These are phyloP conservation scores for Hydrophis major DNA, from an alignment of 2,797 vertebrate species.

Conservation along the genomic window DNA sequence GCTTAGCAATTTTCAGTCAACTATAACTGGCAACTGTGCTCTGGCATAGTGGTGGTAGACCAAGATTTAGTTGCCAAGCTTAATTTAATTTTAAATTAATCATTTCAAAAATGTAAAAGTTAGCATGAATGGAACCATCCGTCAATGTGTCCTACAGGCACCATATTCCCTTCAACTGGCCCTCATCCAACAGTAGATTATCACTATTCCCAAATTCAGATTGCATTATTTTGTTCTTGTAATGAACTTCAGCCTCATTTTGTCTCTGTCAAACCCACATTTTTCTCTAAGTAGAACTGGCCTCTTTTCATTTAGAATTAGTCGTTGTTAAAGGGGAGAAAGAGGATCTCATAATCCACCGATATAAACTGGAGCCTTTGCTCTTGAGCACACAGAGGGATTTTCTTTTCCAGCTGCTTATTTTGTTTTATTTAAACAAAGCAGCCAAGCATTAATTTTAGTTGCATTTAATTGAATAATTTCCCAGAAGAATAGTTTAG, in stretches of 20 bases:
- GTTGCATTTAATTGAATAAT: slow-evolving; percentile 86
- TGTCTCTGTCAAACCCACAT: not conserved
- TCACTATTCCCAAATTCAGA: not conserved
- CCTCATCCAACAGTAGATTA: not conserved
- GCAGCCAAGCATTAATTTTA: slow-evolving; percentile 80
- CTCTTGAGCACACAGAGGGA: slow-evolving; percentile 69
- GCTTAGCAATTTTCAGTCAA: not conserved
- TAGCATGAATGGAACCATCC: not conserved
- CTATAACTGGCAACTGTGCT: not conserved
- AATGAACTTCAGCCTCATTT: not conserved
- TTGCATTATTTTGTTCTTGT: not conserved
- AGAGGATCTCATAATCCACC: slow-evolving; percentile 45
- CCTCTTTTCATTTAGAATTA: not conserved
- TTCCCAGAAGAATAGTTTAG: slow-evolving; percentile 80
- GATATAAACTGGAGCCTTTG: slow-evolving; percentile 67
- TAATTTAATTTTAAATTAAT: not conserved
- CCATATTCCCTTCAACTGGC: not conserved
- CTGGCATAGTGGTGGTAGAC: not conserved
- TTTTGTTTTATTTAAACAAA: slow-evolving; percentile 79
- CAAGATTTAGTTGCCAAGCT: not conserved
- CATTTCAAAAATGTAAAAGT: not conserved
- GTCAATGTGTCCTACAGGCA: not conserved
- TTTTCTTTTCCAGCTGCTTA: slow-evolving; percentile 70
- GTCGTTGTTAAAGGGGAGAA: slow-evolving; percentile 20
- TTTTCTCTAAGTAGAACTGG: not conserved